Evolutionary conservation across 2,797 vertebrate genomes (phyloP).

Genomic region (Acrossocheilus fasciatus): DNA sequence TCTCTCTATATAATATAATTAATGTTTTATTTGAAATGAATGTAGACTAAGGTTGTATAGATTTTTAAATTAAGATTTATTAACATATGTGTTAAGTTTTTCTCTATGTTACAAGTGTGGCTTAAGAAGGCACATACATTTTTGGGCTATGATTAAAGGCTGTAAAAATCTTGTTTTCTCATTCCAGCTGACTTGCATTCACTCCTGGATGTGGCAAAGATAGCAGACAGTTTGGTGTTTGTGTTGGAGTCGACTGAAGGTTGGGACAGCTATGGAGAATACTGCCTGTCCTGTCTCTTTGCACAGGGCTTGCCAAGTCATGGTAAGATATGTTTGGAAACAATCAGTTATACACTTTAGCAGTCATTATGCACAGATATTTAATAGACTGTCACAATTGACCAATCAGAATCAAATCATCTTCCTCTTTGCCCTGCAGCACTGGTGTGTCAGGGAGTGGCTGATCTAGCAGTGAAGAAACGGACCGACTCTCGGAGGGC

Average conservation of each 20-base stretch:
- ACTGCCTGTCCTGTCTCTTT: conserved; percentile 95
- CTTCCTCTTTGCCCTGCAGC: conserved; percentile 67
- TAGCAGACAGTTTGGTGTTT: conserved; percentile 93
- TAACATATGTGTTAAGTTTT: background rate
- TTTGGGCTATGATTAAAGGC: background rate
- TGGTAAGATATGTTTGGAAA: conserved; percentile 75
- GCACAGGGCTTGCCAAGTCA: conserved; percentile 94
- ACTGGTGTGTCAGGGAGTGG: conserved; percentile 86
- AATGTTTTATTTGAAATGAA: background rate
- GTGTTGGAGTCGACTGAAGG: conserved; percentile 87
- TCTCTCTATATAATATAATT: background rate
- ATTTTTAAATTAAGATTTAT: too few relatives aligned
- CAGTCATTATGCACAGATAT: background rate
- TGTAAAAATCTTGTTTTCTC: background rate
- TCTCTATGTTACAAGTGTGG: background rate
- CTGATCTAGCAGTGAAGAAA: conserved; percentile 86
- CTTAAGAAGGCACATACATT: background rate
- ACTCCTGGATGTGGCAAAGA: conserved; percentile 91
- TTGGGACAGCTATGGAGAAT: conserved; percentile 92
- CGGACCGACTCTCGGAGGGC: conserved; percentile 83
- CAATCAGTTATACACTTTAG: background rate
- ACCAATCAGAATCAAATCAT: background rate
- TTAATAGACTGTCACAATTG: background rate
- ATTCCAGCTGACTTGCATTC: conserved; percentile 86
- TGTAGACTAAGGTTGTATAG: background rate